Base-by-base conservation (phyloP, 1,140 invertebrate genomes). In the Condylostylus longicornis region DNA sequence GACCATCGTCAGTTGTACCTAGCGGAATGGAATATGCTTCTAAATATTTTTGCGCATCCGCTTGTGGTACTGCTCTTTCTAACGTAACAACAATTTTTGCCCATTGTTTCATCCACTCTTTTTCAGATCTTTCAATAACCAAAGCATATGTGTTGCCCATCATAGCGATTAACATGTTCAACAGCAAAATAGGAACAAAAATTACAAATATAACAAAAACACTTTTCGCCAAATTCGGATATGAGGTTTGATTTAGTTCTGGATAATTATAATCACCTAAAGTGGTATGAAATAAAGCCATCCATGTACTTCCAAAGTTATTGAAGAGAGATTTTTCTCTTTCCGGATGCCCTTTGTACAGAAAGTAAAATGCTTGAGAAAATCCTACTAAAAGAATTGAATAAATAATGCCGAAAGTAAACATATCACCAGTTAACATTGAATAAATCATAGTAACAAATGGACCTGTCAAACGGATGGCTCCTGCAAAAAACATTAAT, bases 391-490 rank as follows among this genome's bases (percentile, higher is more conserved):
- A 65, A 25, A 97, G 82, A 44, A 98, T 84, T 43, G 73, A 73
- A 58, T 93, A 96, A 60, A 98, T 97, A 39, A 97, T 93, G 37
- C 84, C 84, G 60, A 98, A 97, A 20, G 89, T 91, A 49, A 95
- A 76, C 86, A 97, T 91, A 64, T 98, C 94, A 17, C 89, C 89
- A 1, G 82, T 86, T 49, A 97, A 88, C 91, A 98, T 98, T 48
- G 80, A 86, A 67, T 93, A 96, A 36, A 97, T 89, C 93, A 97
- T 98, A n/a, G 93, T 94, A 33, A 98, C 88, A 65, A 97, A 96
- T 1, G 93, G 91, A 35, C 94, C 94, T 1, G 90, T 96, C 32
- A 95, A 57, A 36, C 84, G 79, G n/a, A 94, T 76, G 23, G 88
- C 89, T 18, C 93, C 90, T 21, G 93, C 93, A 67, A 98, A 98